Conservation (phyloP, 2,888 invertebrate species). For the Magallana nippona region DNA sequence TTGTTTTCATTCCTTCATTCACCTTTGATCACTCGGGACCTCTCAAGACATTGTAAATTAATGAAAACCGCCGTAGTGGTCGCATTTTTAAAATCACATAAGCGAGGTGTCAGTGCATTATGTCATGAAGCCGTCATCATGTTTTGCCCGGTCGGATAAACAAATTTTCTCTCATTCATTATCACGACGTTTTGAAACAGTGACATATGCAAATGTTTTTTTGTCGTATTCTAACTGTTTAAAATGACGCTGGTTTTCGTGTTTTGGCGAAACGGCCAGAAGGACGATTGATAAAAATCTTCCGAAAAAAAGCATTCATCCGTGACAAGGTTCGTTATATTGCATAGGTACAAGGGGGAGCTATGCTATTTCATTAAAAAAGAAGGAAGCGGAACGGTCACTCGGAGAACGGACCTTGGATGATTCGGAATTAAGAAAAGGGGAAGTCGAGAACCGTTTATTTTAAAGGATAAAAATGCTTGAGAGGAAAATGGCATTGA, state of each 20-base stretch:
- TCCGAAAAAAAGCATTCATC: conserved; percentile 15
- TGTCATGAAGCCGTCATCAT: conserved; percentile 22
- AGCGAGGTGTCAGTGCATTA: conserved; percentile 19
- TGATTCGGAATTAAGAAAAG: neutral
- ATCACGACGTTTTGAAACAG: conserved; percentile 15
- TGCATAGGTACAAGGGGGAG: conserved; percentile 10
- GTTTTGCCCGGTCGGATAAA: conserved; percentile 25
- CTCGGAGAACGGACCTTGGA: neutral
- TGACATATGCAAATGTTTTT: conserved; percentile 29
- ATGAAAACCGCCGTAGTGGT: conserved; percentile 3
- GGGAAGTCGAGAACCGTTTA: neutral
- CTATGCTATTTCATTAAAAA: conserved; percentile 1
- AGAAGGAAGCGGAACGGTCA: neutral
- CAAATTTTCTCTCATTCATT: conserved; percentile 18
- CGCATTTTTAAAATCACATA: conserved; percentile 8
- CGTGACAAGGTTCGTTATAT: conserved; percentile 7
- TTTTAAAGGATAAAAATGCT: neutral
- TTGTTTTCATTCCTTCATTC: neutral
- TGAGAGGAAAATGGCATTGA: neutral
- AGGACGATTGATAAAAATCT: conserved; percentile 31
- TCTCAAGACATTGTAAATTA: neutral
- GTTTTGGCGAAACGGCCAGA: conserved; percentile 32
- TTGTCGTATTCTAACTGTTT: conserved; percentile 4
- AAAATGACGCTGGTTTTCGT: conserved; percentile 26
- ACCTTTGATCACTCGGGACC: neutral